Evolutionary conservation across 2,113 vertebrate genomes (phyloP).

Genomic region (Poeciliopsis retropinna): DNA sequence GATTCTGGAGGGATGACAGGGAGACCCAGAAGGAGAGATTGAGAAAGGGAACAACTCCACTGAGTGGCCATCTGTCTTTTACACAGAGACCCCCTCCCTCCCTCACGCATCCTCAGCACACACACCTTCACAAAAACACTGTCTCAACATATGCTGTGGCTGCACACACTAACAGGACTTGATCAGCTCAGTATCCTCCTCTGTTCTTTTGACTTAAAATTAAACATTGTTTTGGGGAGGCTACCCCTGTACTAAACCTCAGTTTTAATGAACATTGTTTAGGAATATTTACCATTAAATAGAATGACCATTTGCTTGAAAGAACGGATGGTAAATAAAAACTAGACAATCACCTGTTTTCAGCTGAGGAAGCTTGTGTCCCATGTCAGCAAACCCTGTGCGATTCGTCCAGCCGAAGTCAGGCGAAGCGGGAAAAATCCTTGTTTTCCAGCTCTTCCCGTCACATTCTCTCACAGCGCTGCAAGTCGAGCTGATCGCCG

Average conservation of each 20-base stretch:
- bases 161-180: neutral
- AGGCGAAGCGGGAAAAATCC: constrained; percentile 10
- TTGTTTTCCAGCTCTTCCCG: constrained; percentile 14
- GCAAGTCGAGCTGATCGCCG: constrained; percentile 28
- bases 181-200: neutral
- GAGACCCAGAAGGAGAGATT: constrained; percentile 65
- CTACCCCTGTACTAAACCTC: too few species aligned
- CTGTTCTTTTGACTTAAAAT: neutral
- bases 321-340: constrained; percentile 4
- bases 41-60: constrained; percentile 78
- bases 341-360: constrained; percentile 67
- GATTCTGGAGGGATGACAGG: constrained; percentile 71
- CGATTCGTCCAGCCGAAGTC: constrained; percentile 10
- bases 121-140: constrained; percentile 2
- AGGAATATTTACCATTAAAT: neutral
- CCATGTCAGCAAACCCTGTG: constrained; percentile 26
- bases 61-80: constrained; percentile 84
- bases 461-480: constrained; percentile 41
- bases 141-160: neutral
- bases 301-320: neutral
- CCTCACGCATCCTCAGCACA: constrained; percentile 37
- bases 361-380: constrained; percentile 31
- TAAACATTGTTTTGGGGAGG: neutral
- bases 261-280: neutral
- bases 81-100: constrained; percentile 53